Conservation (phyloP, 2,888 invertebrate genomes). For the Acrobasis repandana region DNA sequence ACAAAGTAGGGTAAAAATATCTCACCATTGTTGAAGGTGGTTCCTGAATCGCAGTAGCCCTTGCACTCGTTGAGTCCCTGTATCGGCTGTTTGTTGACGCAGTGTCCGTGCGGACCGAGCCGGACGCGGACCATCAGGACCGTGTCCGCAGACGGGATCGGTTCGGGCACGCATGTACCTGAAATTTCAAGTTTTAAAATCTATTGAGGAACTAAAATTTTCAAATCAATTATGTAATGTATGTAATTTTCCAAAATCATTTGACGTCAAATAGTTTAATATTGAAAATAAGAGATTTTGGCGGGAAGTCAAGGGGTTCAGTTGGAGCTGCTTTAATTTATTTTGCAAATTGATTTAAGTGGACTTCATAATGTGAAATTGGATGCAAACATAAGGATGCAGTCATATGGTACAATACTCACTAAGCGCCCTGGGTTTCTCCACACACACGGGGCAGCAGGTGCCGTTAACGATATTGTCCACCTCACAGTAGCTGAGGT, state of each 20-base stretch:
- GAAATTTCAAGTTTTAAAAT: conserved; percentile 19
- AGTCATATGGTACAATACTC: conserved; percentile 38
- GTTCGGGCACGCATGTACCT: conserved; percentile 83
- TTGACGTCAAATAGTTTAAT: too few species aligned
- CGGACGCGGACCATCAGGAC: conserved; percentile 80
- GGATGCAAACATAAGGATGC: too few species aligned
- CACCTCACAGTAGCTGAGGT: conserved; percentile 82
- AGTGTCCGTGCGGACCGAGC: conserved; percentile 81
- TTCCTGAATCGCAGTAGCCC: conserved; percentile 87
- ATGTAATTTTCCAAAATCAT: too few species aligned
- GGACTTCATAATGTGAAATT: too few species aligned
- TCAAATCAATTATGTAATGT: too few species aligned
- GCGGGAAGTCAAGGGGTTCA: too few species aligned
- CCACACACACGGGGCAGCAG: conserved; percentile 87
- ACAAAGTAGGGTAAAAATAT: conserved; percentile 32
- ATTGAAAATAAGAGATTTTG: too few species aligned
- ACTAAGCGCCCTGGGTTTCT: conserved; percentile 74
- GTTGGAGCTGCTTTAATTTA: too few species aligned
- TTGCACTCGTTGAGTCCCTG: conserved; percentile 86
- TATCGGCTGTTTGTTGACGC: conserved; percentile 84
- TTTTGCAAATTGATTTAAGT: too few species aligned
- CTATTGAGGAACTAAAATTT: too few species aligned
- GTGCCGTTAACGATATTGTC: conserved; percentile 82
- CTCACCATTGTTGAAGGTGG: conserved; percentile 86
- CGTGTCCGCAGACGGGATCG: conserved; percentile 78